phyloP scores from a whole-genome alignment of 1,140 invertebrate genomes.

The Wiebesia pumilae region DNA sequence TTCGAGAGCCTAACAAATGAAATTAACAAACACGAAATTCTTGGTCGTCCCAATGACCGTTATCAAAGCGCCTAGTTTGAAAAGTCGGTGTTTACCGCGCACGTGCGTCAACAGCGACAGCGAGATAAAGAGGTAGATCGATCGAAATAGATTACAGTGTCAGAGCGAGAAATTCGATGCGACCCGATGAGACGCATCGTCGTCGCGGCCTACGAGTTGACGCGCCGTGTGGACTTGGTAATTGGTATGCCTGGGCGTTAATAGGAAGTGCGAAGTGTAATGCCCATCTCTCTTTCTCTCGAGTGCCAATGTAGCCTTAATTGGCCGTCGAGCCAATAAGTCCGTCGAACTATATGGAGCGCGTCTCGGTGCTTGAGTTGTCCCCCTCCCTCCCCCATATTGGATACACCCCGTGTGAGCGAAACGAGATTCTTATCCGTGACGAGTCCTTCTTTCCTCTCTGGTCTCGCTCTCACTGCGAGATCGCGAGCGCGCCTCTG shows the following conservation, averaged over 20 bases:
- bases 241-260: slow-evolving; percentile 58
- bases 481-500: neutral
- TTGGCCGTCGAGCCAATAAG: slow-evolving; percentile 59
- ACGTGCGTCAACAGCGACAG: neutral
- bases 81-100: neutral
- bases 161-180: neutral
- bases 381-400: neutral
- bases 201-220: neutral
- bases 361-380: neutral
- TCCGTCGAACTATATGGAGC: neutral
- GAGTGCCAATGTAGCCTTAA: slow-evolving; percentile 60
- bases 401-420: slow-evolving; percentile 1
- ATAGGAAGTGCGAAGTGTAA: slow-evolving; percentile 57
- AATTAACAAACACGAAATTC: slow-evolving; percentile 43
- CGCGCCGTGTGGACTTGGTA: neutral
- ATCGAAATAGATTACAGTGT: slow-evolving; percentile 5
- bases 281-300: slow-evolving; percentile 26
- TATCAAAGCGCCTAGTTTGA: neutral
- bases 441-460: neutral
- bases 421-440: slow-evolving; percentile 31
- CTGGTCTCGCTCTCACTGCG: neutral
- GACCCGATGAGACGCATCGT: neutral
- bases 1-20: neutral
- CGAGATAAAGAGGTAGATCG: neutral
- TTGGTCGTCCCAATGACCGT: slow-evolving; percentile 36